Base-by-base conservation (phyloP, 2,888 invertebrate genomes). In the Choreutis nemorana region DNA sequence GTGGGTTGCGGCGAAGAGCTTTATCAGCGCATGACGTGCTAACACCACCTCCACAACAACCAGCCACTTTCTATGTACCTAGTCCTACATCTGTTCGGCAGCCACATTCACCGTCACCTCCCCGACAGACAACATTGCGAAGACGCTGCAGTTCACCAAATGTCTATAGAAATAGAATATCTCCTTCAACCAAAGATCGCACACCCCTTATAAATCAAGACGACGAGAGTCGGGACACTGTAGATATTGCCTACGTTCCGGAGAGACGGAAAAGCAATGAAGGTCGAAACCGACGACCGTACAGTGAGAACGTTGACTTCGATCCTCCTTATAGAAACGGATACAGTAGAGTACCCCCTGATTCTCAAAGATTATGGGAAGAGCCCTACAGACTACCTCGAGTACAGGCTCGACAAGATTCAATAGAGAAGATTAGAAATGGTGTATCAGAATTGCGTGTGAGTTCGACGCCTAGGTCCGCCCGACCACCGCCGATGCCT, bases 41-140 rank as follows among this genome's bases (percentile, higher is more conserved):
- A 39, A 67, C 83, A 8, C 79, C 82, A 15, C 81, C 77, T 1
- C 79, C 68, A 34, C 79, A 81, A 35, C 81, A 80, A 34, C 80
- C 81, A n/a, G 75, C 84, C 2, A 84, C 82, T 4, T 89, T 89
- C 54, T 89, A 89, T 56, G 88, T 89, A 15, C 89, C 89, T 32
- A 85, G 86, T 54, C 81, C 82, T 1, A 73, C 81, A 2, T 58
- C 78, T 15, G 58, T 55, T 2, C 70, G 82, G 10, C 68, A 79
- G 11, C 73, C 79, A 10, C 61, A 55, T 8, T 81, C 65, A 24
- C 81, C 59, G 3, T 80, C 64, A 15, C 72, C 61, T 28, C 60
- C 67, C 26, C 59, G 59, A 44, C 77, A 67, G 41, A 56, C 63
- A 2, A 50, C 65, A 6, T 42, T 75, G 14, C 56, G 75, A 12